A percentile compares a stretch with the other conserved stretches of the same genome.
These are phyloP conservation scores for Hystrix cristata DNA, from an alignment of 2,113 vertebrate genomes.

Conservation along the genomic window DNA sequence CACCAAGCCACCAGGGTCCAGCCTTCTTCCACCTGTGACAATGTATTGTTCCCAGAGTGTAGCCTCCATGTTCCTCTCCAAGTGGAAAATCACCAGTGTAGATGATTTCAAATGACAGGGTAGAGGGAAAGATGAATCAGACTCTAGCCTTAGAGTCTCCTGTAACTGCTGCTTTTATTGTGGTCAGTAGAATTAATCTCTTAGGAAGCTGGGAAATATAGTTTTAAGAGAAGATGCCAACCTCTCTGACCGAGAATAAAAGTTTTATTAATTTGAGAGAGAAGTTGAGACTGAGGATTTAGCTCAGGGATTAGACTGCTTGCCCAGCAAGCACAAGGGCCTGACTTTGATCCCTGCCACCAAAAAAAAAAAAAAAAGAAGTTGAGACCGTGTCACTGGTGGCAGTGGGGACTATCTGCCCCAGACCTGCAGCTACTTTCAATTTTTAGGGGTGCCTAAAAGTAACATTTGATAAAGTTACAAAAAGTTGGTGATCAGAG, in stretches of 20 bases:
- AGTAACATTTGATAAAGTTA: neutral
- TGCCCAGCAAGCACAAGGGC: too few relatives aligned
- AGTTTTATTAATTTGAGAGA: neutral
- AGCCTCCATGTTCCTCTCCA: too few relatives aligned
- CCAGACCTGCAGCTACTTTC: neutral
- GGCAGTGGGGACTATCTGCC: neutral
- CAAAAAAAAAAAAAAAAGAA: neutral
- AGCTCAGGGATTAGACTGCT: too few relatives aligned
- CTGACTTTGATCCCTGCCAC: too few relatives aligned
- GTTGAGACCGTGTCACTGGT: neutral
- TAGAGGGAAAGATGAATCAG: neutral
- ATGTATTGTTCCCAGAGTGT: accelerated
- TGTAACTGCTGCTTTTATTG: accelerated
- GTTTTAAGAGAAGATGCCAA: neutral
- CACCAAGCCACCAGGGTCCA: accelerated
- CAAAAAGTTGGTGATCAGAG: neutral
- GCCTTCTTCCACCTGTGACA: neutral
- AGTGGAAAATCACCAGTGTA: too few relatives aligned
- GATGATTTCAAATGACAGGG: neutral
- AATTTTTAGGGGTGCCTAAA: neutral
- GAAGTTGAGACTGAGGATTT: neutral
- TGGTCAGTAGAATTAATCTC: neutral
- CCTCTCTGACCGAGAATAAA: neutral
- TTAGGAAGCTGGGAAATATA: neutral
- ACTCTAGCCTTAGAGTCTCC: neutral